Conservation (phyloP, 2,888 invertebrate genomes). For the Didymodactylos carnosus region DNA sequence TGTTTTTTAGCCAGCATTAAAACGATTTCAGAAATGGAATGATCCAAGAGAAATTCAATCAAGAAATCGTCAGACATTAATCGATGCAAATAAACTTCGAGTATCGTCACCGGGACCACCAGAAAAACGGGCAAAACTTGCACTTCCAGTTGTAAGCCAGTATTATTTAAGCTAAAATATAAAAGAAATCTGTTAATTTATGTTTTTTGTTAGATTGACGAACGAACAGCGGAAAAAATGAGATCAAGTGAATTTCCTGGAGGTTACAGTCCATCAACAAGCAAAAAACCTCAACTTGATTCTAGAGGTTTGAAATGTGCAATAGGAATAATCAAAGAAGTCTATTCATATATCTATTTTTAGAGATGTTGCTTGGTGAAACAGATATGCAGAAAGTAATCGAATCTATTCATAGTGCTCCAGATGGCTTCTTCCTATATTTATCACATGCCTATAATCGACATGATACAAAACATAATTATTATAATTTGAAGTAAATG, state of each 20-base stretch:
- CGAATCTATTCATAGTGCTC: constrained; percentile 40
- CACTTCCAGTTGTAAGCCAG: not conserved
- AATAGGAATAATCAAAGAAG: not conserved
- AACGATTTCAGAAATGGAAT: constrained; percentile 8
- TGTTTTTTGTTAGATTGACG: not conserved
- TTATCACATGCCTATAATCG: constrained; percentile 40
- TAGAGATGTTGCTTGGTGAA: constrained; percentile 1
- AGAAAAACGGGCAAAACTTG: not conserved
- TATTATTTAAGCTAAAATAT: not conserved
- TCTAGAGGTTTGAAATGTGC: not conserved
- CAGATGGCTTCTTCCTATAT: constrained; percentile 51
- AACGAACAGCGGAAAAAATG: not conserved
- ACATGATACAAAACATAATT: constrained; percentile 32
- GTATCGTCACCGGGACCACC: not conserved
- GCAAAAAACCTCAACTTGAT: not conserved
- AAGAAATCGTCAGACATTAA: constrained; percentile 6
- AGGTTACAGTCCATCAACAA: not conserved
- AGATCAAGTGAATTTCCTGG: not conserved
- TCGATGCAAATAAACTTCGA: not conserved
- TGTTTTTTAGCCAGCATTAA: constrained; percentile 1
- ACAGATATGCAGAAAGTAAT: constrained; percentile 25
- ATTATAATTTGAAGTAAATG: constrained; percentile 33
- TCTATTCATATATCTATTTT: not conserved
- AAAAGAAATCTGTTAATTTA: not conserved
- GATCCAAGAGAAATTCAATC: constrained; percentile 9